Evolutionary conservation across 2,888 invertebrate genomes (phyloP).

Genomic region (Ctenicera cuprea): DNA sequence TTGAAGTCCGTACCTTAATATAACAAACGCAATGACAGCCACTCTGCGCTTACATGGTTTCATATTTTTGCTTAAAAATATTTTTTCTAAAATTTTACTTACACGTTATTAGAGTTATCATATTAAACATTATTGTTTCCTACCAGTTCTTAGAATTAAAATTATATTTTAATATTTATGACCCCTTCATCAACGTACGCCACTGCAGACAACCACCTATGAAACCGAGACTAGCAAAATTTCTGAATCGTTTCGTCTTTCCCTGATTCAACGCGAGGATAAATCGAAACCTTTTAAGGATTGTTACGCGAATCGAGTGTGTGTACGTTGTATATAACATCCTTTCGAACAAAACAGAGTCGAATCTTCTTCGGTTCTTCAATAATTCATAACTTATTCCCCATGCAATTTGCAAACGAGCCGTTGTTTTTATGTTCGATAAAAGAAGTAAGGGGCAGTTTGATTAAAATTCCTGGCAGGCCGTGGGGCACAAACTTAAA

Average conservation of each 20-base stretch:
- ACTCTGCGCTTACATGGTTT: no score
- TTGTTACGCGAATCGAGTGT: constrained; percentile 32
- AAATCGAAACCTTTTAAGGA: constrained; percentile 38
- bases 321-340: constrained; percentile 44
- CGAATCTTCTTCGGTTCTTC: constrained; percentile 55
- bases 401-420: constrained; percentile 65
- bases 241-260: background rate
- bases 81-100: no score
- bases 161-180: no score
- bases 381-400: constrained; percentile 65
- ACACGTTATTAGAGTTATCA: no score
- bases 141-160: no score
- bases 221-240: constrained; percentile 1
- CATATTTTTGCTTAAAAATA: no score
- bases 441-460: constrained; percentile 67
- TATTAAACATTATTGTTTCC: no score
- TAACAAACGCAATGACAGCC: no score
- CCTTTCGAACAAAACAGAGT: constrained; percentile 24
- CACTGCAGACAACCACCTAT: background rate
- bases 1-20: no score
- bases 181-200: no score
- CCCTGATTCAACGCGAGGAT: constrained; percentile 6
- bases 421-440: constrained; percentile 66
- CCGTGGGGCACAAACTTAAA: constrained; percentile 54
- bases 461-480: constrained; percentile 70